Conservation (phyloP, 2,888 invertebrate genomes). For the Acleris holmiana region DNA sequence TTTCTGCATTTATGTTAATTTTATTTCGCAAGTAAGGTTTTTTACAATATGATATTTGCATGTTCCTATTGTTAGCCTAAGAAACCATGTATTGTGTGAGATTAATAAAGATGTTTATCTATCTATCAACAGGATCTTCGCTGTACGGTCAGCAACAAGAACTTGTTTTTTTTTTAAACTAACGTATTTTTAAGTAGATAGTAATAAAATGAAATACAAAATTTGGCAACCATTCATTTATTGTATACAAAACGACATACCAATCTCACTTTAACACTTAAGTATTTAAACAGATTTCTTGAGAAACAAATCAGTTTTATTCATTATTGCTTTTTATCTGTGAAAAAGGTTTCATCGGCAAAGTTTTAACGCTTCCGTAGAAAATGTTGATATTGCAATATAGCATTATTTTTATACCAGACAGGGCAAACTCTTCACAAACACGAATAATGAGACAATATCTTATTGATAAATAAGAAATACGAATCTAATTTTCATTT, state of each 20-base stretch:
- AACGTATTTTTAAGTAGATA: neutral
- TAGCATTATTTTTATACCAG: too few species aligned
- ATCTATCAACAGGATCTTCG: too few species aligned
- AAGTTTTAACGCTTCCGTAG: neutral
- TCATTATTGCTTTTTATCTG: neutral
- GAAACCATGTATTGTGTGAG: too few species aligned
- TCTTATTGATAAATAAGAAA: too few species aligned
- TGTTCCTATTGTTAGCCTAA: too few species aligned
- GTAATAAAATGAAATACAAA: conserved; percentile 1
- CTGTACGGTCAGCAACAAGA: neutral
- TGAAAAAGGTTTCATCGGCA: neutral
- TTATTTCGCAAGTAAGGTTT: too few species aligned
- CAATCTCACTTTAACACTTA: conserved; percentile 13
- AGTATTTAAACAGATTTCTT: neutral
- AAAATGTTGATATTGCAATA: neutral
- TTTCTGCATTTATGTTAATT: too few species aligned
- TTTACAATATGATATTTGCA: too few species aligned
- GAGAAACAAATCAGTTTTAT: neutral
- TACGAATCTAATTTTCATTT: too few species aligned
- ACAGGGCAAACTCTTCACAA: neutral
- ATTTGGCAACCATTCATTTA: conserved; percentile 33
- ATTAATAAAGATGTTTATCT: too few species aligned
- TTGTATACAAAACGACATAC: conserved; percentile 33
- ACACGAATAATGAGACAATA: neutral
- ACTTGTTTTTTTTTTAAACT: too few species aligned